Evolutionary conservation across 2,113 vertebrate species (phyloP).

Genomic region (Mystacornis crossleyi): DNA sequence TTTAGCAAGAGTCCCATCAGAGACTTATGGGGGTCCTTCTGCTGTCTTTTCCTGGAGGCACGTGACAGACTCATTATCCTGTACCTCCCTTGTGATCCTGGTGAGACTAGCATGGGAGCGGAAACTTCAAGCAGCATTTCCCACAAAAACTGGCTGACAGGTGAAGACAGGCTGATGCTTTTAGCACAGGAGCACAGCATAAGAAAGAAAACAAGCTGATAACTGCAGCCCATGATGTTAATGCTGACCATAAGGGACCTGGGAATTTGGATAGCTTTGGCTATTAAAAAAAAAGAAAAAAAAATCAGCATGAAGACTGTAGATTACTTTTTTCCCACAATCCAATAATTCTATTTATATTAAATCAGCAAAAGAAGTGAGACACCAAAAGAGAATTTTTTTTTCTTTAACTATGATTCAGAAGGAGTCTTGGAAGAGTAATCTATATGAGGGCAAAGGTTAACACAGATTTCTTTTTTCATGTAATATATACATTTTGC

Average conservation of each 20-base stretch:
- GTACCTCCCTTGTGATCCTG: neutral
- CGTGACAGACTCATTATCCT: neutral
- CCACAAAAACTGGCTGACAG: neutral
- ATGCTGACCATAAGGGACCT: neutral
- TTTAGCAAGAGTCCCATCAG: neutral
- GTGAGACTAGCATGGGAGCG: accelerated
- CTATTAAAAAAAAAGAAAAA: neutral
- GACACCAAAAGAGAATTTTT: neutral
- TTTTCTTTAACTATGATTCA: neutral
- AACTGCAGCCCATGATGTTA: neutral
- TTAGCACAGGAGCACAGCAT: neutral
- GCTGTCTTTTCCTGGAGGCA: neutral
- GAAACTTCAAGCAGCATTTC: neutral
- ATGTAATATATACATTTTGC: neutral
- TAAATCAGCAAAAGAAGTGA: neutral
- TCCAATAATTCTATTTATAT: neutral
- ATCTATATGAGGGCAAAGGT: neutral
- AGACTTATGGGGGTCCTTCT: neutral
- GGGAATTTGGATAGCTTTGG: neutral
- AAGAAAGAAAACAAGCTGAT: neutral
- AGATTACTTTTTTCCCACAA: neutral
- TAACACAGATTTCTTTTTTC: neutral
- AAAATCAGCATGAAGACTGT: neutral
- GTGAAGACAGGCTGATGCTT: neutral
- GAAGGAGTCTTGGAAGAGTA: neutral